These are phyloP conservation scores for Pollicipes pollicipes DNA, from an alignment of 1,140 invertebrate genomes.

Conservation along the genomic window DNA sequence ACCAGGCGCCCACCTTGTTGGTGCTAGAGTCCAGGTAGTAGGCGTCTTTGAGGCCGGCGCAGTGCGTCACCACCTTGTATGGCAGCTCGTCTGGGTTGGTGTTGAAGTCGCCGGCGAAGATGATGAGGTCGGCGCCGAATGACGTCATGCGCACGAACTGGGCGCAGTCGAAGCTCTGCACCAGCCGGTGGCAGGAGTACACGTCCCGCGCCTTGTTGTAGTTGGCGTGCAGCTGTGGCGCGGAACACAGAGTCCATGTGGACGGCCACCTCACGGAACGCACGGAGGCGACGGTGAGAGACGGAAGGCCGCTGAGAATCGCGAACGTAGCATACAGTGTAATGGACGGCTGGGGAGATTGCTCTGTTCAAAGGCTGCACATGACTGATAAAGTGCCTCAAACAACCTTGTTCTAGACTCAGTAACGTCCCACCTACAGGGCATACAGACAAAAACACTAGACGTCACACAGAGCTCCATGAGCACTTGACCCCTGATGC, in stretches of 20 bases:
- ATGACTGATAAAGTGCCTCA: too few species aligned
- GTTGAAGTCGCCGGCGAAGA: slow-evolving; percentile 86
- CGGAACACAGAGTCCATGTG: background rate
- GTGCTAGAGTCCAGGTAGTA: slow-evolving; percentile 15
- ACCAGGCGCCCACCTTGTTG: background rate
- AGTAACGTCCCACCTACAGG: too few species aligned
- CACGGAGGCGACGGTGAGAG: too few species aligned
- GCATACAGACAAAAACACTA: too few species aligned
- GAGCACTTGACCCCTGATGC: too few species aligned
- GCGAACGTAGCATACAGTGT: too few species aligned
- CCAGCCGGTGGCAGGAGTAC: slow-evolving; percentile 69
- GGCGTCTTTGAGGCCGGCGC: slow-evolving; percentile 33
- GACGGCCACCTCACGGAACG: too few species aligned
- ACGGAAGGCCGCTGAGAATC: too few species aligned
- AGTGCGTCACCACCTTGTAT: slow-evolving; percentile 38
- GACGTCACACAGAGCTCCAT: too few species aligned
- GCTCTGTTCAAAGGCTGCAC: too few species aligned
- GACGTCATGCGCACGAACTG: slow-evolving; percentile 79
- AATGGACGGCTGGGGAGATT: too few species aligned
- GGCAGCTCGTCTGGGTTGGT: slow-evolving; percentile 68
- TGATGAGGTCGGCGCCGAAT: slow-evolving; percentile 51
- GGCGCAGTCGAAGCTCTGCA: slow-evolving; percentile 83
- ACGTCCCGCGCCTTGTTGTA: slow-evolving; percentile 69
- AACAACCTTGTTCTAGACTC: too few species aligned
- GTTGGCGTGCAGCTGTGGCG: slow-evolving; percentile 76